phyloP scores from a whole-genome alignment of 1,140 invertebrate species.

The Scaptomyza hsui region DNA sequence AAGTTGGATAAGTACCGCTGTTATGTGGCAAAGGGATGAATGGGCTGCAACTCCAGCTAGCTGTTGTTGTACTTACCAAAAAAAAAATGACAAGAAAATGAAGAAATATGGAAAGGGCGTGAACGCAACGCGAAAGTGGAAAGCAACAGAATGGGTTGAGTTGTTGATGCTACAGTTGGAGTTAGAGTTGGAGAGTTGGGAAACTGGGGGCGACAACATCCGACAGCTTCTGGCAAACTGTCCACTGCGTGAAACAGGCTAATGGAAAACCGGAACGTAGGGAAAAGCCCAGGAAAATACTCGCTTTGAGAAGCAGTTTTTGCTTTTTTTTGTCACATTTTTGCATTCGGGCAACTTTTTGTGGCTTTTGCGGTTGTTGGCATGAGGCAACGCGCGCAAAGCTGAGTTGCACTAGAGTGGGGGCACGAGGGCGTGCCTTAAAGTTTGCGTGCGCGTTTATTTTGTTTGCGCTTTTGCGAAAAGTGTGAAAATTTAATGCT shows the following conservation, averaged over 20 bases:
- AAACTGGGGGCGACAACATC: constrained; percentile 29
- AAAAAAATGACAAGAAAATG: neutral
- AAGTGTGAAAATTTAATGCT: constrained; percentile 76
- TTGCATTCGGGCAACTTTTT: constrained; percentile 76
- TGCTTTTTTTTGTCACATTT: constrained; percentile 68
- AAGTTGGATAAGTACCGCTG: constrained; percentile 60
- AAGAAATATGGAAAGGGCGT: neutral
- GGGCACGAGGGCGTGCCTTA: constrained; percentile 53
- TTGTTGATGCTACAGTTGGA: constrained; percentile 17
- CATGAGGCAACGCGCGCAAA: constrained; percentile 24
- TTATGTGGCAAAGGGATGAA: constrained; percentile 52
- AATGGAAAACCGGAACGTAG: constrained; percentile 20
- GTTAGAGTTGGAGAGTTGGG: constrained; percentile 7
- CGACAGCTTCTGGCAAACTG: constrained; percentile 33
- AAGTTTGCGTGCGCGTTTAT: constrained; percentile 71
- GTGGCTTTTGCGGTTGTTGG: constrained; percentile 63
- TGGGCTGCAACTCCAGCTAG: constrained; percentile 26
- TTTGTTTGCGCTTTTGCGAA: constrained; percentile 67
- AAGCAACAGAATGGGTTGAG: neutral
- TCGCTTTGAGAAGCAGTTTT: constrained; percentile 61
- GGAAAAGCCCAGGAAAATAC: constrained; percentile 46
- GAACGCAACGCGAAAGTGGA: constrained; percentile 1
- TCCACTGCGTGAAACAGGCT: constrained; percentile 27
- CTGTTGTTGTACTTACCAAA: constrained; percentile 8
- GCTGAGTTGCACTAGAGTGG: constrained; percentile 6